Evolutionary conservation across 1,140 invertebrate species (phyloP), one percentile per base, ranked within the genome.

Genomic region (Pentalonia nigronervosa): DNA sequence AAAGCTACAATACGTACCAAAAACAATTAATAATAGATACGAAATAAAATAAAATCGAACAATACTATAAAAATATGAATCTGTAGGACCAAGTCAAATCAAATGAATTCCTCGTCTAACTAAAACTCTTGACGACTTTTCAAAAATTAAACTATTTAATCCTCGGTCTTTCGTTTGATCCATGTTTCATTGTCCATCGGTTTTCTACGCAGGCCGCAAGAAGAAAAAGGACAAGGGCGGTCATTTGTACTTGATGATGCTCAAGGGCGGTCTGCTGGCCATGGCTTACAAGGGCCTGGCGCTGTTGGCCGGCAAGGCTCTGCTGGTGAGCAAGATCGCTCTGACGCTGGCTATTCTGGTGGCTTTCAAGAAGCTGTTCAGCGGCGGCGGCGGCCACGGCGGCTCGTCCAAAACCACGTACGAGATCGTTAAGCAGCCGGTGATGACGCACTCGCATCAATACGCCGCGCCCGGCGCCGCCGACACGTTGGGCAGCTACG

Each of bases 341-440:
- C 95, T 98, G 7, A 95, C 97, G 6, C 95, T 98, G 36, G 97
- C 97, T 60, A 97, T 97, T 23, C 97, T 97, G 76, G 96, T 98
- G 83, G 97, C 97, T 0, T 95, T 98, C 83, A 98, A 97, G 95
- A 97, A 97, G 94, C 95, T 97, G 41, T 96, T 97, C 93, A 95
- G 95, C 95, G 94, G 94, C 11, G n/a, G n/a, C n/a, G 95, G 95
- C 67, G 96, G 96, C 7, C 96, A 96, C 21, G 96, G 96, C 93
- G 96, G 96, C 34, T 96, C 96, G 89, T 97, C 97, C 94, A 98
- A 97, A 95, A 98, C 97, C 7, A 97, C 97, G 25, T 97, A 97
- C 94, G 97, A 98, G 95, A 97, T 98, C 94, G 97, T 98, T 34
- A 98, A 98, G 95, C 97, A 97, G 95, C 97, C 97, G n/a, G 96